phyloP scores from a whole-genome alignment of 2,888 invertebrate species.

The Doris montereyensis region DNA sequence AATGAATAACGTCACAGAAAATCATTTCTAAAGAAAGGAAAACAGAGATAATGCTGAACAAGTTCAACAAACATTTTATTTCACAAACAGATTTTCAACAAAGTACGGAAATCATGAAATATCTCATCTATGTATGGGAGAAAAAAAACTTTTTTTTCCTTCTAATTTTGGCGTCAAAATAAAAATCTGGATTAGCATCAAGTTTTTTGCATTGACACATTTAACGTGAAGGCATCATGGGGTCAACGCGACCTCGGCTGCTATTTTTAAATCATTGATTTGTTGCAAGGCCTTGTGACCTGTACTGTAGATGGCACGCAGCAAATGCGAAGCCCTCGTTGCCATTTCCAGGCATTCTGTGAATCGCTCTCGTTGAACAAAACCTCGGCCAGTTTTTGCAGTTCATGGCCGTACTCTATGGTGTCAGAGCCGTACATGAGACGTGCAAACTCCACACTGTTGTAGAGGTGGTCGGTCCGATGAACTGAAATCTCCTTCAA shows the following conservation, averaged over 20 bases:
- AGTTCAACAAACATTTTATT: too few species aligned
- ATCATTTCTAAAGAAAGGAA: too few species aligned
- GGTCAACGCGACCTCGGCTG: constrained; percentile 11
- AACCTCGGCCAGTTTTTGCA: constrained; percentile 79
- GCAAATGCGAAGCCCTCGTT: constrained; percentile 49
- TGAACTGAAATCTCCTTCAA: constrained; percentile 73
- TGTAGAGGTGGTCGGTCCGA: constrained; percentile 75
- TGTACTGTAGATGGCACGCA: constrained; percentile 52
- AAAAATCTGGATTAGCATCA: too few species aligned
- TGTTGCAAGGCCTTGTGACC: constrained; percentile 48
- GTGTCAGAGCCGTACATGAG: constrained; percentile 79
- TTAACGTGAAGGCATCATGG: too few species aligned
- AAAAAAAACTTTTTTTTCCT: too few species aligned
- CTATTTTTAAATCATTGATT: constrained; percentile 39
- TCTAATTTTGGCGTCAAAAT: too few species aligned
- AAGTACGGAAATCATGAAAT: too few species aligned
- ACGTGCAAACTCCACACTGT: constrained; percentile 77
- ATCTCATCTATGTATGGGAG: too few species aligned
- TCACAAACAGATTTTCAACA: too few species aligned
- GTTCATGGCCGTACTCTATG: constrained; percentile 80
- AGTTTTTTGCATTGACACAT: too few species aligned
- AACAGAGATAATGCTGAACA: too few species aligned
- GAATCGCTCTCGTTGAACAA: constrained; percentile 74
- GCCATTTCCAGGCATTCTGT: constrained; percentile 62
- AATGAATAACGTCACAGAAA: too few species aligned